Evolutionary conservation across 2,797 vertebrate genomes (phyloP).

Genomic region (Takifugu ocellatus): DNA sequence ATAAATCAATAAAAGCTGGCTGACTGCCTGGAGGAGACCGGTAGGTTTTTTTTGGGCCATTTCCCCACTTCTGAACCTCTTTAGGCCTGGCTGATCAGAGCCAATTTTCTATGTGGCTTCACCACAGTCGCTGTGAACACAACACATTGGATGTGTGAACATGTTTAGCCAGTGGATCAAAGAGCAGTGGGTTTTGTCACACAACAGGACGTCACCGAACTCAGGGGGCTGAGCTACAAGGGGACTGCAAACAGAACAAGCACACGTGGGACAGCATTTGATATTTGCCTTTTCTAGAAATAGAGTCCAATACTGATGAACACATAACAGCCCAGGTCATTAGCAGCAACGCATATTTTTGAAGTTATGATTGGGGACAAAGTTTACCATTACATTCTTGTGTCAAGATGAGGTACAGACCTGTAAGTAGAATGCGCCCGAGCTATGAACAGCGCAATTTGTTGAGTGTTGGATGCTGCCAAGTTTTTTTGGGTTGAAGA

Average conservation of each 20-base stretch:
- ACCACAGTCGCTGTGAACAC: slow-evolving; percentile 47
- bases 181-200: slow-evolving; percentile 18
- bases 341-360: too few relatives aligned
- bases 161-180: slow-evolving; percentile 47
- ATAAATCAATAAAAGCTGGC: slow-evolving; percentile 48
- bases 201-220: slow-evolving; percentile 42
- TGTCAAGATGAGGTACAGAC: too few relatives aligned
- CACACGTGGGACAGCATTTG: slow-evolving; percentile 1
- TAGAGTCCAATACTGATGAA: not conserved
- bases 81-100: slow-evolving; percentile 51
- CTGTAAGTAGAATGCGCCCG: too few relatives aligned
- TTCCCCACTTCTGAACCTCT: slow-evolving; percentile 39
- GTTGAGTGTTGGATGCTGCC: too few relatives aligned
- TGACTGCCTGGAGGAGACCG: slow-evolving; percentile 35
- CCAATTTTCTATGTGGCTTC: slow-evolving; percentile 58
- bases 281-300: not conserved
- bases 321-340: too few relatives aligned
- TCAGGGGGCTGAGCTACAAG: slow-evolving; percentile 12
- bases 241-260: slow-evolving; percentile 8
- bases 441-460: too few relatives aligned
- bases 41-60: slow-evolving; percentile 27
- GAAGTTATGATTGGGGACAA: too few relatives aligned
- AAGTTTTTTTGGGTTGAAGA: too few relatives aligned
- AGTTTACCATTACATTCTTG: too few relatives aligned
- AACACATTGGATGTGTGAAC: slow-evolving; percentile 55